phyloP scores from a whole-genome alignment of 2,888 invertebrate genomes.

The Epinotia brunnichana region DNA sequence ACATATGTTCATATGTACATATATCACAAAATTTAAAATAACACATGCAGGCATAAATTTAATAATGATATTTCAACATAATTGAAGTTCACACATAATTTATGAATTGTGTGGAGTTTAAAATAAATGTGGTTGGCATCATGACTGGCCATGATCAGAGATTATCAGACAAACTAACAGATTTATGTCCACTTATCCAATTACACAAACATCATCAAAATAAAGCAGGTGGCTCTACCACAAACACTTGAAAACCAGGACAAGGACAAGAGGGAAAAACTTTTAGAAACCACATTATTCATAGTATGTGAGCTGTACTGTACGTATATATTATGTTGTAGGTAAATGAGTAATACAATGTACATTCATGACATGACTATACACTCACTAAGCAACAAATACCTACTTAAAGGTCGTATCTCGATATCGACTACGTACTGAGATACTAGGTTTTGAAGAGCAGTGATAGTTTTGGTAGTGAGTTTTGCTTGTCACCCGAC shows the following conservation, averaged over 20 bases:
- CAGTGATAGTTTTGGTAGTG: too few relatives aligned
- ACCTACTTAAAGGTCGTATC: too few relatives aligned
- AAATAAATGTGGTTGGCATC: background rate
- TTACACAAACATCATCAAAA: slow-evolving; percentile 15
- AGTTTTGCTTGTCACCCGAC: too few relatives aligned
- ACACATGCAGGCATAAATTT: too few relatives aligned
- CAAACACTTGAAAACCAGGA: slow-evolving; percentile 3
- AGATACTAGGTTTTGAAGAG: too few relatives aligned
- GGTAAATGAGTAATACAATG: slow-evolving; percentile 6
- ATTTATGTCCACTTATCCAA: slow-evolving; percentile 11
- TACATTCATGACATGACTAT: background rate
- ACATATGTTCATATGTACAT: too few relatives aligned
- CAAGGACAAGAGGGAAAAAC: slow-evolving; percentile 15
- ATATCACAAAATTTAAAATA: too few relatives aligned
- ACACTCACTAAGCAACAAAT: too few relatives aligned
- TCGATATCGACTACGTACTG: too few relatives aligned
- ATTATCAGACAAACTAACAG: slow-evolving; percentile 11
- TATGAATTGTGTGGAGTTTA: too few relatives aligned
- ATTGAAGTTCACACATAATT: too few relatives aligned
- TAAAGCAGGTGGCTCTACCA: background rate
- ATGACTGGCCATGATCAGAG: slow-evolving; percentile 11
- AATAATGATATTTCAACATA: too few relatives aligned
- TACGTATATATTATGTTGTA: background rate
- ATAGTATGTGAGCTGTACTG: background rate
- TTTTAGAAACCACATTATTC: slow-evolving; percentile 1